Percentiles rank a stretch among this genome's conserved stretches.
These are phyloP conservation scores for Chirona hameri DNA, from an alignment of 2,888 invertebrate species.

Conservation along the genomic window DNA sequence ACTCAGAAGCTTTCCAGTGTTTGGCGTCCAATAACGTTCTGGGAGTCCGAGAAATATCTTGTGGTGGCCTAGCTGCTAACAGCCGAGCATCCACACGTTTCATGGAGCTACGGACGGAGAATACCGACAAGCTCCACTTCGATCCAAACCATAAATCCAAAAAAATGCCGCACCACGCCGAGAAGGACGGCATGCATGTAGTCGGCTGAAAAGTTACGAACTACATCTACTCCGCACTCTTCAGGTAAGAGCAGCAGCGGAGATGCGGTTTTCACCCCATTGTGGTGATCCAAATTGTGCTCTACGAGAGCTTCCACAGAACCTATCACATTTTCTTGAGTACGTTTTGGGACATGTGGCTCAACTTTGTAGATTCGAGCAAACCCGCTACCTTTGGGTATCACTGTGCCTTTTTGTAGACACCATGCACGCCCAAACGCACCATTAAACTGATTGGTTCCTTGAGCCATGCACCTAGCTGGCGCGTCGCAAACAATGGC, in stretches of 20 bases:
- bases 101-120: not conserved
- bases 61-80: not conserved
- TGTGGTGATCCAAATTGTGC: not conserved
- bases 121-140: not conserved
- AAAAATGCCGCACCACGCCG: not conserved
- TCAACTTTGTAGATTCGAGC: too few relatives aligned
- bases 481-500: too few relatives aligned
- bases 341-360: not conserved
- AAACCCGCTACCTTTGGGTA: too few relatives aligned
- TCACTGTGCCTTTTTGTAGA: too few relatives aligned
- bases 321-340: not conserved
- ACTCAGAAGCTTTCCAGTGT: not conserved
- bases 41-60: not conserved
- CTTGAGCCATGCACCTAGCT: too few relatives aligned
- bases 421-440: too few relatives aligned
- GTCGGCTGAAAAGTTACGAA: not conserved
- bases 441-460: too few relatives aligned
- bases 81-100: not conserved
- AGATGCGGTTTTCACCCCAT: not conserved
- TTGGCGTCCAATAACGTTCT: not conserved
- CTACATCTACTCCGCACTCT: not conserved
- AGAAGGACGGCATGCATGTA: not conserved
- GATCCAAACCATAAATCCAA: not conserved
- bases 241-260: not conserved
- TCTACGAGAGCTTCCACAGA: not conserved